phyloP scores from a whole-genome alignment of 2,888 invertebrate genomes.

The Lasioglossum zephyrum region DNA sequence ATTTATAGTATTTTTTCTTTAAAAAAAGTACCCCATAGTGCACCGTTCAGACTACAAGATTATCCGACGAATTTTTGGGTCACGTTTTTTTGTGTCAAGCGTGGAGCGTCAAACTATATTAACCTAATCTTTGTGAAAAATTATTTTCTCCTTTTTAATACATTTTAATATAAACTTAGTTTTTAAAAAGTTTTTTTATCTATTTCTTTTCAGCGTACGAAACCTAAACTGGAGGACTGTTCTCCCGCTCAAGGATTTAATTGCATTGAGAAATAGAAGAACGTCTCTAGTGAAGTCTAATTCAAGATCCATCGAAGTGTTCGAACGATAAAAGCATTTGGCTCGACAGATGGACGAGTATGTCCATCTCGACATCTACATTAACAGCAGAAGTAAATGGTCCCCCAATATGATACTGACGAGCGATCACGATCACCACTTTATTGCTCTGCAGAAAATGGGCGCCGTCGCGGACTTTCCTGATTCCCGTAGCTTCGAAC shows the following conservation, averaged over 20 bases:
- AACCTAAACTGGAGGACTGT: too few species aligned
- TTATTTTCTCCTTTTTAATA: too few species aligned
- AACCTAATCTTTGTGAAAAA: too few species aligned
- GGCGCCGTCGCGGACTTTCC: background rate
- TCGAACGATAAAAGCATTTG: background rate
- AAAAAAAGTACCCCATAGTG: too few species aligned
- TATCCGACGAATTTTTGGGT: too few species aligned
- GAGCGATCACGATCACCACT: background rate
- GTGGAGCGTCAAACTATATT: too few species aligned
- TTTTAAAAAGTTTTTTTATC: too few species aligned
- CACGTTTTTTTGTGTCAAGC: too few species aligned
- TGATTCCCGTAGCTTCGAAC: background rate
- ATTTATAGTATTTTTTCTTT: too few species aligned
- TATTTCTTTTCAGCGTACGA: too few species aligned
- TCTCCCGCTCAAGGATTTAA: background rate
- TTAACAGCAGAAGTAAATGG: background rate
- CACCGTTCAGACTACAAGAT: too few species aligned
- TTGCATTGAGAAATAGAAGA: background rate
- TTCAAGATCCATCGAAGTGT: background rate
- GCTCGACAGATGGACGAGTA: background rate
- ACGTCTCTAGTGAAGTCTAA: background rate
- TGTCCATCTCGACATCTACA: background rate
- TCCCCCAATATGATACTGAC: background rate
- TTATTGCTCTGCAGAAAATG: background rate
- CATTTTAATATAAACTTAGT: too few species aligned